Conservation (phyloP, 2,797 vertebrate genomes). For the Rousettus madagascariensis region DNA sequence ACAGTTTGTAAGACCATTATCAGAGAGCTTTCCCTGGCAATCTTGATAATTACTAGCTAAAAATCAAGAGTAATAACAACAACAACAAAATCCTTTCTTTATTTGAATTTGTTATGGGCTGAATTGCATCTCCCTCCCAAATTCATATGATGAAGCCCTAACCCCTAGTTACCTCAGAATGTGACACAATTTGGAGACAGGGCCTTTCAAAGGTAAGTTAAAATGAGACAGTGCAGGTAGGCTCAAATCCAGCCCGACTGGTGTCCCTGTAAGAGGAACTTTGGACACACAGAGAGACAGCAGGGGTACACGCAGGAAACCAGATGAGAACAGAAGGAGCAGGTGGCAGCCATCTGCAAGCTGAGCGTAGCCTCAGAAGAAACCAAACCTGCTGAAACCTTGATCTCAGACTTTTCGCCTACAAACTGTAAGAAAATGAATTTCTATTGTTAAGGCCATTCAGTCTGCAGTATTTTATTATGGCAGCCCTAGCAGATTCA, state of each 20-base stretch:
- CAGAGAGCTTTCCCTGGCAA: background rate
- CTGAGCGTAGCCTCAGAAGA: background rate
- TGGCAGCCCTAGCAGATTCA: background rate
- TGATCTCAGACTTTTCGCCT: background rate
- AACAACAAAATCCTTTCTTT: background rate
- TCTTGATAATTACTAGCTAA: background rate
- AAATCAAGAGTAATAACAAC: background rate
- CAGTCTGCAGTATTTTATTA: background rate
- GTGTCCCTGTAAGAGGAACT: background rate
- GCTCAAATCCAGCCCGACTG: background rate
- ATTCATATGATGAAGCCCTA: background rate
- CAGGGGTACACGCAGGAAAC: background rate
- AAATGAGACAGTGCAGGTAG: background rate
- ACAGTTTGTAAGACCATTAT: background rate
- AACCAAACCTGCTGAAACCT: background rate
- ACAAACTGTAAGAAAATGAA: background rate
- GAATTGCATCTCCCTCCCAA: background rate
- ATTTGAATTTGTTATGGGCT: background rate
- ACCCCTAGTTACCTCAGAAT: background rate
- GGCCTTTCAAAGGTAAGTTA: background rate
- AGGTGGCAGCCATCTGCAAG: background rate
- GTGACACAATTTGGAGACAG: background rate
- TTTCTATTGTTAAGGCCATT: background rate
- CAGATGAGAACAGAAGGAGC: too few relatives aligned
- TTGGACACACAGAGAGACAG: background rate